Evolutionary conservation across 2,113 vertebrate genomes (phyloP).

Genomic region (Chaenocephalus aceratus): DNA sequence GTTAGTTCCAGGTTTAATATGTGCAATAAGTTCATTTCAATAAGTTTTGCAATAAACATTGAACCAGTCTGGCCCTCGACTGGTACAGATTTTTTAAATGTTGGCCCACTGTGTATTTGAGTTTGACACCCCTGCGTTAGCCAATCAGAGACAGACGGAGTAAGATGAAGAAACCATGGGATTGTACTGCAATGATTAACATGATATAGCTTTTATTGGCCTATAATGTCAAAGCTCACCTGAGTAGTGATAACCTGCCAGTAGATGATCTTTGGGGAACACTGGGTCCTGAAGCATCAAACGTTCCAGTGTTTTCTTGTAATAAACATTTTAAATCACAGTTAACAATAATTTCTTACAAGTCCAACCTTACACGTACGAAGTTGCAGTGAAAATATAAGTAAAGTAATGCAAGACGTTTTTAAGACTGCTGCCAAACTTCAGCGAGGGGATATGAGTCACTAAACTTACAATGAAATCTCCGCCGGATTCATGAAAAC

Average conservation of each 20-base stretch:
- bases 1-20: too few relatives aligned
- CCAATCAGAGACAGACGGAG: neutral
- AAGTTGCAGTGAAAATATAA: neutral
- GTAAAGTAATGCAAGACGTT: neutral
- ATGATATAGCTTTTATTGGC: neutral
- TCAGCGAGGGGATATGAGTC: neutral
- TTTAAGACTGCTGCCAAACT: neutral
- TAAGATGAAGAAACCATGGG: neutral
- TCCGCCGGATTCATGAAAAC: constrained; percentile 91
- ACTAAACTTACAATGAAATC: constrained; percentile 89
- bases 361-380: neutral
- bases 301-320: constrained; percentile 89
- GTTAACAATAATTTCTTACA: neutral
- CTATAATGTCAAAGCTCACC: constrained; percentile 76
- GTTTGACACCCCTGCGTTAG: neutral
- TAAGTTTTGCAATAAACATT: too few relatives aligned
- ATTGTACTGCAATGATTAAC: neutral
- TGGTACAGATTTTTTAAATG: too few relatives aligned
- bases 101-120: too few relatives aligned
- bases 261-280: constrained; percentile 84
- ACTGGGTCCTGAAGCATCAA: constrained; percentile 89
- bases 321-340: constrained; percentile 12
- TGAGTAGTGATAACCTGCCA: constrained; percentile 96
- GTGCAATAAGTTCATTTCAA: too few relatives aligned
- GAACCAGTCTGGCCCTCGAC: too few relatives aligned